Base-by-base conservation (phyloP, 30 jellyfish, hydroid and myxozoan genomes). In the Haliclystus octoradiatus region DNA sequence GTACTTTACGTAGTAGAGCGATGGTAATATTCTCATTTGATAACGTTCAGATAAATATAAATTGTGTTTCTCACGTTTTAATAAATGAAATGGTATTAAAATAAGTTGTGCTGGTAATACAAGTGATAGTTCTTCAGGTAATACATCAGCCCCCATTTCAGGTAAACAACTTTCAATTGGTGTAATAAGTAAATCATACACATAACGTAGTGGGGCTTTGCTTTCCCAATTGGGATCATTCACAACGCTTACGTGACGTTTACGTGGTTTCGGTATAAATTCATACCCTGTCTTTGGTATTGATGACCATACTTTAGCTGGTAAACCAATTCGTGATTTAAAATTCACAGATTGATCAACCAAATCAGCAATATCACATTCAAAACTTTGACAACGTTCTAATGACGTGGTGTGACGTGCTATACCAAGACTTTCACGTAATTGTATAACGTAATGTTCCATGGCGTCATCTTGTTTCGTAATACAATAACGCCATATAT, bases 361-460 rank as follows among this genome's bases (percentile, higher is more conserved):
- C 26, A 89, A 34, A 19, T 89, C 98, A 34, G 76, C 92, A 83
- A 81, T 76, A 4, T 92, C 93, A 1, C 94, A 26, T 27, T 68
- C 81, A 32, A 89, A 80, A 34, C 98, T 80, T n/a, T 73, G 69
- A 0, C 66, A 49, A 53, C 92, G 74, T 25, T 35, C 81, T 82
- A 78, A 19, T 40, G 57, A 69, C 76, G 88, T 79, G 71, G 82
- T 53, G 66, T 69, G 86, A 12, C 70, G 80, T 15, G 78, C 84
- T 23, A 89, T 92, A 2, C 83, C 93, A n/a, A 89, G 71, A 28
- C 93, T 89, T 61, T 80, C 83, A 24, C 98, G 85, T 62, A 76
- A 46, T 35, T 72, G 75, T 33, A 49, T 73, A 77, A 89, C 78
- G 27, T 52, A 74, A 7, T 26, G 31, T 35, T 89, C 90, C 19